A percentile compares a stretch with the other conserved stretches of the same genome.
phyloP scores from a whole-genome alignment of 2,888 invertebrate species.

The Eubasilissa splendida region DNA sequence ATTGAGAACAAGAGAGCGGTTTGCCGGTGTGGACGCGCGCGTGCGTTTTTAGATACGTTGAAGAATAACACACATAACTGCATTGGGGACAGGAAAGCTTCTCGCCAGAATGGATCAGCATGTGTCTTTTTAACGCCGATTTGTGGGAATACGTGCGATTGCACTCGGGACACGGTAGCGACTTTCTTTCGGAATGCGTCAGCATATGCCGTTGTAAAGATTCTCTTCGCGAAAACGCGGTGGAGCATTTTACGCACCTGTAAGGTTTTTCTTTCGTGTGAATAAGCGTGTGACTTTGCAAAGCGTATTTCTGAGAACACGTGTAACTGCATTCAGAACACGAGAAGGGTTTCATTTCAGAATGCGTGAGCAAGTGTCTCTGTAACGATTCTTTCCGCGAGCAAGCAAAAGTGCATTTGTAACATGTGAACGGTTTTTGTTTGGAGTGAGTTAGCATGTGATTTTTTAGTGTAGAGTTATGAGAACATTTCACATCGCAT shows the following conservation, averaged over 20 bases:
- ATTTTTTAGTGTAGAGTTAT: background rate
- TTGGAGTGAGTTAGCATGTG: background rate
- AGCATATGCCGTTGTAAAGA: slow-evolving; percentile 1
- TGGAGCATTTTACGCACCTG: background rate
- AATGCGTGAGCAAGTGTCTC: background rate
- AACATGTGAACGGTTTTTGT: background rate
- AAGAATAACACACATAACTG: too few species aligned
- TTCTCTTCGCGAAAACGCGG: background rate
- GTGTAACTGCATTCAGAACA: background rate
- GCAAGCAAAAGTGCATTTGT: background rate
- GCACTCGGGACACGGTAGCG: background rate
- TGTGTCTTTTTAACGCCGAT: background rate
- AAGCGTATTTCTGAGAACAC: background rate
- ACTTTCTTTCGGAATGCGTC: background rate
- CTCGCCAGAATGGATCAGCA: background rate
- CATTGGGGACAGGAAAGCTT: too few species aligned
- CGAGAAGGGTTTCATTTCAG: background rate
- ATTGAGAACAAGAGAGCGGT: background rate
- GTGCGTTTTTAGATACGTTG: too few species aligned
- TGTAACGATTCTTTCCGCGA: background rate
- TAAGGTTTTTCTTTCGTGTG: background rate
- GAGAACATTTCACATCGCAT: background rate
- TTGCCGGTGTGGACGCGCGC: background rate
- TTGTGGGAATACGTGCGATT: background rate
- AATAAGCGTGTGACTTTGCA: background rate